Percentiles rank a stretch among this genome's conserved stretches.
Evolutionary conservation across 2,888 invertebrate species (phyloP).

Genomic region (Hypercompe scribonia): DNA sequence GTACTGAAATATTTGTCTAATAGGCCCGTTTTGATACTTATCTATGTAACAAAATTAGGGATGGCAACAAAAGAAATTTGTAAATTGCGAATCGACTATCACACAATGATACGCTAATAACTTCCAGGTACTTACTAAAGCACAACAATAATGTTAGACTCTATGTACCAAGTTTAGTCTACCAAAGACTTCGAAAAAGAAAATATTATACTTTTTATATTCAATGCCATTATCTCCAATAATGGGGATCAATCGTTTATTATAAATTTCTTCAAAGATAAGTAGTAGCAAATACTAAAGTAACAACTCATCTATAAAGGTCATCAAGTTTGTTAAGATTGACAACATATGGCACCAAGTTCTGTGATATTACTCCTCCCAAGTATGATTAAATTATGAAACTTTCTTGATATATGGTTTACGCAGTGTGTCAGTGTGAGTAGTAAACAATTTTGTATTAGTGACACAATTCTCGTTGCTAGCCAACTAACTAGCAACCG

Average conservation of each 20-base stretch:
- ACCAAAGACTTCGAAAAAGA: no score
- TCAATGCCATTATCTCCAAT: neutral
- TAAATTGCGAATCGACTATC: no score
- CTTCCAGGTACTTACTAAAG: no score
- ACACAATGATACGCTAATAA: no score
- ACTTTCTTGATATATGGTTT: conserved; percentile 2
- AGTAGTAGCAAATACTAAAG: neutral
- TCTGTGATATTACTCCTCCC: neutral
- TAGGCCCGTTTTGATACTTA: no score
- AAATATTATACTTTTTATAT: neutral
- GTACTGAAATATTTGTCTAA: no score
- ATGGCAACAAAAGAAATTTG: no score
- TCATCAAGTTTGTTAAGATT: neutral
- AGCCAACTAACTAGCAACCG: no score
- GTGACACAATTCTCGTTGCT: neutral
- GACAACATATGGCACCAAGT: neutral
- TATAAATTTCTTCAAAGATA: neutral
- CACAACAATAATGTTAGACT: no score
- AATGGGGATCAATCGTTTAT: neutral
- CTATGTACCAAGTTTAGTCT: no score
- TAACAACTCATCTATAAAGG: conserved; percentile 1
- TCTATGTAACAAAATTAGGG: no score
- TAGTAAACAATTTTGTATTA: neutral
- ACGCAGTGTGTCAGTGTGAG: neutral
- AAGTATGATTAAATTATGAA: conserved; percentile 2